phyloP scores from a whole-genome alignment of 2,888 invertebrate species.

The Plebejus melissa region DNA sequence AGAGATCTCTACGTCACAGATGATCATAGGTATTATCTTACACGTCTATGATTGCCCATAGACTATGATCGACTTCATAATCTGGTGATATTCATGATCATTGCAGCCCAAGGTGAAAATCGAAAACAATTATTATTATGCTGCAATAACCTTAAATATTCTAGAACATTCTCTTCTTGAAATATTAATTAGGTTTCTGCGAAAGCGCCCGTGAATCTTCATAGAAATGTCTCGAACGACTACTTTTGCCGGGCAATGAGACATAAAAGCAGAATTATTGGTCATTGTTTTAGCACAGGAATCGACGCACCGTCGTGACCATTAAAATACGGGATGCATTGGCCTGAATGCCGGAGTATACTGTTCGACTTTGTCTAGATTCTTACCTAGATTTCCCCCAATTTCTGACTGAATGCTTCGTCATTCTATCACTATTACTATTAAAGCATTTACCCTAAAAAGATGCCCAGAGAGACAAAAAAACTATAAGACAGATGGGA shows the following conservation, averaged over 20 bases:
- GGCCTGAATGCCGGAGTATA: conserved; percentile 47
- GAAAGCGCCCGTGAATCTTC: conserved; percentile 12
- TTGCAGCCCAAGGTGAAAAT: no score
- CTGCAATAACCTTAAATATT: background rate
- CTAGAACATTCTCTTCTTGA: background rate
- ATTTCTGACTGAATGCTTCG: no score
- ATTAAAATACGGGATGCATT: conserved; percentile 62
- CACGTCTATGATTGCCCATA: no score
- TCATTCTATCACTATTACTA: no score
- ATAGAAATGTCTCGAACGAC: conserved; percentile 20
- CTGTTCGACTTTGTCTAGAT: background rate
- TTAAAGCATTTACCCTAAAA: no score
- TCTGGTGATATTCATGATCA: no score
- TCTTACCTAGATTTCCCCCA: background rate
- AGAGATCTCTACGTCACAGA: no score
- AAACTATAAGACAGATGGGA: no score
- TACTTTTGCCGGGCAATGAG: conserved; percentile 50
- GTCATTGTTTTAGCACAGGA: conserved; percentile 71
- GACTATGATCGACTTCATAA: no score
- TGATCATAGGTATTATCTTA: no score
- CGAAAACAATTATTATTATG: background rate
- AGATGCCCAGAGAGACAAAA: no score
- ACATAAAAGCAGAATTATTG: conserved; percentile 69
- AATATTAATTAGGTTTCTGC: conserved; percentile 11
- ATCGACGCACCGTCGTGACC: conserved; percentile 53